A percentile compares a stretch with the other conserved stretches of the same genome.
phyloP scores from a whole-genome alignment of 1,140 invertebrate species.

The Neodiprion pinetum region DNA sequence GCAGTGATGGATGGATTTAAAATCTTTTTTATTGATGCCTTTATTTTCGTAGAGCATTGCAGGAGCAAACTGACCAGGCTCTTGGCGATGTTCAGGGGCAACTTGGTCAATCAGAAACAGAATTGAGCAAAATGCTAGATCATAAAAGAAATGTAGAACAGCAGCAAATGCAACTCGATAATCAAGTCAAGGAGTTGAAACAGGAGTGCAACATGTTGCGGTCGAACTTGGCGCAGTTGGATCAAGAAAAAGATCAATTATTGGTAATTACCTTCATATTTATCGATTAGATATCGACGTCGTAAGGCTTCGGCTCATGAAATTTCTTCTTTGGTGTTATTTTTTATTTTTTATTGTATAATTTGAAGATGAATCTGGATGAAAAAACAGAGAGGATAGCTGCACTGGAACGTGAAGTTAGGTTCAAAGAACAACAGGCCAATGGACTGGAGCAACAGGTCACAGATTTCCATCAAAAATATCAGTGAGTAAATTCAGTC shows the following conservation, averaged over 20 bases:
- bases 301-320: background rate
- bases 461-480: constrained; percentile 52
- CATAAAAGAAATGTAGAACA: constrained; percentile 63
- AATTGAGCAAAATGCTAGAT: constrained; percentile 63
- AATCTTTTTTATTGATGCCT: constrained; percentile 54
- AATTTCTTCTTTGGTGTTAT: constrained; percentile 7
- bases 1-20: constrained; percentile 30
- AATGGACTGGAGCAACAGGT: constrained; percentile 48
- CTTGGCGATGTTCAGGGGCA: constrained; percentile 65
- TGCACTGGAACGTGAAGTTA: constrained; percentile 65
- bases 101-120: constrained; percentile 62
- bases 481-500: constrained; percentile 55
- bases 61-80: constrained; percentile 69
- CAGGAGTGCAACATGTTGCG: constrained; percentile 65
- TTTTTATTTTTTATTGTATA: constrained; percentile 13
- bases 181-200: constrained; percentile 63
- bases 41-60: constrained; percentile 63
- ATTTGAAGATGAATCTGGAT: constrained; percentile 63
- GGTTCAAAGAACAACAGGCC: constrained; percentile 55
- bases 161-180: constrained; percentile 63
- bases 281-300: background rate
- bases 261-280: constrained; percentile 48
- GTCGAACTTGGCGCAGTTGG: constrained; percentile 62
- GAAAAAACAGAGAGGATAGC: constrained; percentile 66
- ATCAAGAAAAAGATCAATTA: constrained; percentile 69